Evolutionary conservation across 1,140 invertebrate genomes (phyloP), one percentile per base, ranked within the genome.

Genomic region (Copidosoma floridanum): DNA sequence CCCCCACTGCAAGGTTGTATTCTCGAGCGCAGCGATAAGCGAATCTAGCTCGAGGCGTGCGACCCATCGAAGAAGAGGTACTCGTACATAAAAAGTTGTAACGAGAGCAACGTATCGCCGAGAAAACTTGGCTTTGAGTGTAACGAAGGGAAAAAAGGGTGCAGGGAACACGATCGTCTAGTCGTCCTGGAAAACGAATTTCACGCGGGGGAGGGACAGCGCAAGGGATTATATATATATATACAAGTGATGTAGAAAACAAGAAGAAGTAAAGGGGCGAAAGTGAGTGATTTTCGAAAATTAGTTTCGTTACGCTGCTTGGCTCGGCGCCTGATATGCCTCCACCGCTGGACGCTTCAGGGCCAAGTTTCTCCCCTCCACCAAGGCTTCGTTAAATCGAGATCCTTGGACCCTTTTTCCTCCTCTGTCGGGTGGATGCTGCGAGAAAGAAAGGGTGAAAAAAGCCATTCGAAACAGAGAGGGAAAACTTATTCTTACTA

Each of bases 231-330:
- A n/a, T n/a, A n/a, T n/a, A n/a, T n/a, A n/a, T n/a, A n/a, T n/a
- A n/a, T n/a, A n/a, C n/a, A n/a, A n/a, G n/a, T n/a, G n/a, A n/a
- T n/a, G n/a, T n/a, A n/a, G n/a, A n/a, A n/a, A n/a, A n/a, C n/a
- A n/a, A n/a, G n/a, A n/a, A n/a, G n/a, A n/a, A n/a, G n/a, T n/a
- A n/a, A n/a, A n/a, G n/a, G n/a, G n/a, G 53, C 29, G 53, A 56
- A 56, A 55, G 44, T 56, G 53, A 61, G 47, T 40, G 59, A 61
- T 61, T 61, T 56, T 20, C 59, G 27, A 61, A n/a, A 61, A 61
- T 61, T 61, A 56, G 46, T 56, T 61, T 61, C 53, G 59, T 61
- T 61, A 61, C 37, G 52, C 54, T 53, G 44, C 59, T 61, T 55
- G 35, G 51, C 59, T 54, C 37, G 43, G 16, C 24, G 59, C 52